A percentile compares a stretch with the other conserved stretches of the same genome.
These are phyloP conservation scores for Machimus atricapillus DNA, from an alignment of 2,888 invertebrate species.

Conservation along the genomic window DNA sequence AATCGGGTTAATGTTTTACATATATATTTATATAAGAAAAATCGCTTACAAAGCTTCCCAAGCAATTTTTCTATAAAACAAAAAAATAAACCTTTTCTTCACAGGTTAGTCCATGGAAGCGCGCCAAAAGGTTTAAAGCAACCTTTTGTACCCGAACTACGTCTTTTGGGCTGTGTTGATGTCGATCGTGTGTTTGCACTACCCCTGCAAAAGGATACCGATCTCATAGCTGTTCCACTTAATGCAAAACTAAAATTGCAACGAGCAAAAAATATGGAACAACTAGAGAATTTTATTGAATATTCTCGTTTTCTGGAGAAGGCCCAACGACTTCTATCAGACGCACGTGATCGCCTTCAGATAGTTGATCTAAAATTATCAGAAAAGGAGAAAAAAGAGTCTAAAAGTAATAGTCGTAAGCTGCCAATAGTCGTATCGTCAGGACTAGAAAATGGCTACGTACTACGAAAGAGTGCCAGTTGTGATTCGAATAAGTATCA, in stretches of 20 bases:
- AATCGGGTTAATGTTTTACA: too few relatives aligned
- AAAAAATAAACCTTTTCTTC: background rate
- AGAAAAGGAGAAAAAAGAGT: conserved; percentile 66
- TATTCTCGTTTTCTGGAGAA: conserved; percentile 81
- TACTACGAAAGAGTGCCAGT: conserved; percentile 78
- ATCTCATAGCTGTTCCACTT: conserved; percentile 82
- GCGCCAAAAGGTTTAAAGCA: conserved; percentile 85
- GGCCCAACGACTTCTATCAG: conserved; percentile 75
- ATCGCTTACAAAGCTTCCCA: too few relatives aligned
- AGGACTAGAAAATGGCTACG: conserved; percentile 68
- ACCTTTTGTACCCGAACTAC: conserved; percentile 83
- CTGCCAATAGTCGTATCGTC: conserved; percentile 60
- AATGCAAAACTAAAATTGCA: conserved; percentile 87
- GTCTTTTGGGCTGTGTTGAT: conserved; percentile 83
- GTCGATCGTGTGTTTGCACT: conserved; percentile 83
- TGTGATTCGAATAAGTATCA: conserved; percentile 72
- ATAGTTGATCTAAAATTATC: conserved; percentile 82
- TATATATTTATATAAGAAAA: too few relatives aligned
- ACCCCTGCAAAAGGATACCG: conserved; percentile 81
- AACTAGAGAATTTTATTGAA: conserved; percentile 76
- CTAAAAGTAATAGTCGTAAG: conserved; percentile 57
- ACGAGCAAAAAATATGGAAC: conserved; percentile 82
- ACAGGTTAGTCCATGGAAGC: conserved; percentile 82
- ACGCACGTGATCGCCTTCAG: conserved; percentile 78
- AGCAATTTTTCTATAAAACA: background rate